Conservation (phyloP, 2,797 vertebrate species). For the Protosalanx chinensis region DNA sequence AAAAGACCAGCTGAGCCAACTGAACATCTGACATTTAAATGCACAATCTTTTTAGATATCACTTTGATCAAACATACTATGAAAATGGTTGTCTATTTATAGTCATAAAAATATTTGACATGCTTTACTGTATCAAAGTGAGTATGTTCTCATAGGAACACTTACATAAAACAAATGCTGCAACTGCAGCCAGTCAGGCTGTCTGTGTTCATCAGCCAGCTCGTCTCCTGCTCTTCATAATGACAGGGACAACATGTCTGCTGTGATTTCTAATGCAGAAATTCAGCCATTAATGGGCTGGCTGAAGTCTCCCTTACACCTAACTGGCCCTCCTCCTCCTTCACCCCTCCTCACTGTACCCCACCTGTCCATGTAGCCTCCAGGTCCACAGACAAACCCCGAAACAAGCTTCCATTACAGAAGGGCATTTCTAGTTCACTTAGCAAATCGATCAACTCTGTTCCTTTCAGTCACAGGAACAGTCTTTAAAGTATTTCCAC, state of each 20-base stretch:
- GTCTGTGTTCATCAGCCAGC: constrained; percentile 14
- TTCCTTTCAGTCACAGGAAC: too few relatives aligned
- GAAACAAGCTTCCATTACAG: constrained; percentile 68
- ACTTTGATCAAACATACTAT: background rate
- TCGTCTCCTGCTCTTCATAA: constrained; percentile 37
- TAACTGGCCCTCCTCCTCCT: constrained; percentile 41
- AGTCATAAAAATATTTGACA: too few relatives aligned
- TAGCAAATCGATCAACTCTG: constrained; percentile 63
- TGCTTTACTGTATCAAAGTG: too few relatives aligned
- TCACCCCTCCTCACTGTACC: constrained; percentile 22
- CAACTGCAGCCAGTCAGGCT: too few relatives aligned
- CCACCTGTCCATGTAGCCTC: constrained; percentile 44
- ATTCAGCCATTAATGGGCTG: constrained; percentile 70
- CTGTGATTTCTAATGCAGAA: constrained; percentile 71
- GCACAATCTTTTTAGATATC: background rate
- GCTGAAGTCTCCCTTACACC: constrained; percentile 60
- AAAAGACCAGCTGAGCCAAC: background rate
- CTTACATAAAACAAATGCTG: too few relatives aligned
- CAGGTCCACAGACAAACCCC: constrained; percentile 56
- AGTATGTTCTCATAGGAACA: too few relatives aligned
- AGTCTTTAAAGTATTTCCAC: too few relatives aligned
- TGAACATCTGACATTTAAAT: background rate
- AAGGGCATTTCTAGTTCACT: constrained; percentile 61
- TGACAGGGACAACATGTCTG: constrained; percentile 56
- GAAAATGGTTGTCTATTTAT: too few relatives aligned